Percentiles rank a stretch among this genome's conserved stretches.
Evolutionary conservation across 2,113 vertebrate genomes (phyloP).

Genomic region (Rhinopomastus cyanomelas): DNA sequence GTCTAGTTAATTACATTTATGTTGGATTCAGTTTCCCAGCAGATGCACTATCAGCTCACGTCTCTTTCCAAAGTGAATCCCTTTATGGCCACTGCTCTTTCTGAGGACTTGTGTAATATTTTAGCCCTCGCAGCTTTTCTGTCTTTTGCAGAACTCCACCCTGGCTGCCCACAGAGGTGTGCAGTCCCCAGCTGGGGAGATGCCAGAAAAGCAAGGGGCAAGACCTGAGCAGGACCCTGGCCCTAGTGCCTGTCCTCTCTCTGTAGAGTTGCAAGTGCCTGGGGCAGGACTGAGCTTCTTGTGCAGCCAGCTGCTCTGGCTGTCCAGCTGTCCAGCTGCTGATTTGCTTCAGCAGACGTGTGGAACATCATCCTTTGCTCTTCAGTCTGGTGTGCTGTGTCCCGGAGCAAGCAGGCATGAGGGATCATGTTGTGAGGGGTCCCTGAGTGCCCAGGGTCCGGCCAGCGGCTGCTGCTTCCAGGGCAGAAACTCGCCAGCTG

Average conservation of each 20-base stretch:
- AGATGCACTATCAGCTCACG: background rate
- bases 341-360: background rate
- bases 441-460: background rate
- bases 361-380: background rate
- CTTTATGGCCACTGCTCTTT: background rate
- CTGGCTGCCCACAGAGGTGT: too few relatives aligned
- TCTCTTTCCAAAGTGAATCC: background rate
- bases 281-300: background rate
- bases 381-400: background rate
- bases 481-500: background rate
- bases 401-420: background rate
- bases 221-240: background rate
- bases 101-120: background rate
- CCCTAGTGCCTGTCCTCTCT: background rate
- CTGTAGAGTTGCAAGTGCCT: background rate
- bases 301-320: background rate
- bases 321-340: background rate
- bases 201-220: accelerated
- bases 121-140: background rate
- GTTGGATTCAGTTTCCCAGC: background rate
- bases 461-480: background rate
- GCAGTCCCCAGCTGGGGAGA: background rate
- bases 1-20: background rate
- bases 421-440: background rate
- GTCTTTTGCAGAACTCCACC: background rate